Percentiles rank a stretch among this genome's conserved stretches.
Conservation (phyloP, 2,797 vertebrate species). For the Parotocinclus haroldoi region DNA sequence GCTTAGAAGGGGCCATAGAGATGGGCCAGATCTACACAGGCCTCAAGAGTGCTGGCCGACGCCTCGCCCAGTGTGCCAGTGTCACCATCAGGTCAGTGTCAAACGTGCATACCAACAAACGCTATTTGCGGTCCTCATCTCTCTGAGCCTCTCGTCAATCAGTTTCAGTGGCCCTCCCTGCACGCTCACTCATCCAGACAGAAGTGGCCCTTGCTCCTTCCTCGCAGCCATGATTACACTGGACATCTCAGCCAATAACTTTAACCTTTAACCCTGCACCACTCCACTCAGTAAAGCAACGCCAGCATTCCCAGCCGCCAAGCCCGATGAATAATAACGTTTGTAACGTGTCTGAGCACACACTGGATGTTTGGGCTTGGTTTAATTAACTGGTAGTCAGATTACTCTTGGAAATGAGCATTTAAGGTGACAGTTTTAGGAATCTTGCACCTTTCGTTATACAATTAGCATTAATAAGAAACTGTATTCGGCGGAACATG, state of each 20-base stretch:
- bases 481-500: too few relatives aligned
- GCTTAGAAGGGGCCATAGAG: constrained; percentile 92
- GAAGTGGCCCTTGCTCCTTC: constrained; percentile 10
- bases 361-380: constrained; percentile 3
- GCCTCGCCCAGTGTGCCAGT: constrained; percentile 86
- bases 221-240: constrained; percentile 19
- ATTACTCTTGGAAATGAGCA: not conserved
- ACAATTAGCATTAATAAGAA: too few relatives aligned
- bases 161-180: constrained; percentile 9
- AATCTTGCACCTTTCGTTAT: not conserved
- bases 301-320: constrained; percentile 20
- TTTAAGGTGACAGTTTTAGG: constrained; percentile 39
- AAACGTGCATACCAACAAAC: not conserved
- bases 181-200: constrained; percentile 20
- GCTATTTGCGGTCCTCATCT: constrained; percentile 7
- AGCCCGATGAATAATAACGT: constrained; percentile 41
- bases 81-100: constrained; percentile 86
- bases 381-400: constrained; percentile 21
- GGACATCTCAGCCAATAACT: constrained; percentile 43
- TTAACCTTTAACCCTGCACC: constrained; percentile 48
- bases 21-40: constrained; percentile 98
- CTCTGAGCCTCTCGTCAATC: constrained; percentile 5
- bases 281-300: constrained; percentile 31
- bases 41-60: constrained; percentile 88
- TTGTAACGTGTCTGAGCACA: constrained; percentile 33